Evolutionary conservation across 2,888 invertebrate species (phyloP).

Genomic region (Noctua janthe): DNA sequence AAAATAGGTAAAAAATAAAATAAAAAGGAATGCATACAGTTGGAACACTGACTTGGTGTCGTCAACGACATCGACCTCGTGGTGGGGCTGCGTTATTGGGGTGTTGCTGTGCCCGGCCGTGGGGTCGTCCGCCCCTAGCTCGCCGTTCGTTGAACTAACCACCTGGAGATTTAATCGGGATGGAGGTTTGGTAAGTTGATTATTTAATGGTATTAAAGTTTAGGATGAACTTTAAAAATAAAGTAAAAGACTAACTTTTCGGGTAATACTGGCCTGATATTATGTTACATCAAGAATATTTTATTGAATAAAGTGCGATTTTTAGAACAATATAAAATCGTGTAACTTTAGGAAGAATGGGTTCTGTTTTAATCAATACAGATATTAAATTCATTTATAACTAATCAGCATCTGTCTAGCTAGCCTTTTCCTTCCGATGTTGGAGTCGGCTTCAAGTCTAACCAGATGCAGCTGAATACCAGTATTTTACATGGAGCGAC

Average conservation of each 20-base stretch:
- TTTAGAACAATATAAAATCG: background rate
- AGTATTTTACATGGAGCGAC: too few species aligned
- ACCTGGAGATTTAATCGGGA: constrained; percentile 91
- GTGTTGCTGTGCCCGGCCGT: constrained; percentile 99
- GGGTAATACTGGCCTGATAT: background rate
- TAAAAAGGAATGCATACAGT: constrained; percentile 84
- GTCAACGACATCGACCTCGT: constrained; percentile 98
- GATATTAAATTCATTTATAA: background rate
- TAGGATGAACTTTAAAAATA: background rate
- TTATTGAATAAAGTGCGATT: background rate
- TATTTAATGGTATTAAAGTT: background rate
- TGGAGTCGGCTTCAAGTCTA: too few species aligned
- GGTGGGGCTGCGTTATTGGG: constrained; percentile 97
- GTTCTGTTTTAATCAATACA: background rate
- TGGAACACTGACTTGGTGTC: constrained; percentile 98
- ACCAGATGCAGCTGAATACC: too few species aligned
- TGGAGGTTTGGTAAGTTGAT: constrained; percentile 1
- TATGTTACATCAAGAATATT: background rate
- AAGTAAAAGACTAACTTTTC: background rate
- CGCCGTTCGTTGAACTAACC: constrained; percentile 99
- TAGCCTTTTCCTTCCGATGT: too few species aligned
- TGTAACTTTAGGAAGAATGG: background rate
- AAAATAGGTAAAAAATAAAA: constrained; percentile 75
- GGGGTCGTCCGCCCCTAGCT: constrained; percentile 98
- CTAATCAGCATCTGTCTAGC: too few species aligned